A percentile compares a stretch with the other conserved stretches of the same genome.
These are phyloP conservation scores for Platycheirus rosarum DNA, from an alignment of 2,888 invertebrate species.

Conservation along the genomic window DNA sequence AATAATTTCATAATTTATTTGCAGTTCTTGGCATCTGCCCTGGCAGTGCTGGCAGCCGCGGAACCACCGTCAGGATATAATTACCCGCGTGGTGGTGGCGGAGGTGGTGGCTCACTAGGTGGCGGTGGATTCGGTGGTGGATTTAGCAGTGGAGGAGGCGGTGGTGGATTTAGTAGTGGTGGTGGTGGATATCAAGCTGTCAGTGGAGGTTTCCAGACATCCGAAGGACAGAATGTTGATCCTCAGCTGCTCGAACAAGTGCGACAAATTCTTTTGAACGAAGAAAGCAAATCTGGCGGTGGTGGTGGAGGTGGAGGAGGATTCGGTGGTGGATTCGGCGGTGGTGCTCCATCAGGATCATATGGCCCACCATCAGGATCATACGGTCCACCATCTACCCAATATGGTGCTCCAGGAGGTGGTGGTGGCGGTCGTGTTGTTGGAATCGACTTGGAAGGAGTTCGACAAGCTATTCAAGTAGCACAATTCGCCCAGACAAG, in stretches of 20 bases:
- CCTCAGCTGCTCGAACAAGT: slow-evolving; percentile 91
- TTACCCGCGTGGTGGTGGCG: slow-evolving; percentile 88
- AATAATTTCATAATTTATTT: slow-evolving; percentile 77
- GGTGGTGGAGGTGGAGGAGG: slow-evolving; percentile 83
- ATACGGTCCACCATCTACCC: slow-evolving; percentile 87
- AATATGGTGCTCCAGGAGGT: slow-evolving; percentile 86
- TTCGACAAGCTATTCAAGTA: slow-evolving; percentile 93
- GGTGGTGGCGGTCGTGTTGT: slow-evolving; percentile 85
- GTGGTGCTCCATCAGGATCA: slow-evolving; percentile 84
- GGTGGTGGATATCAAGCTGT: slow-evolving; percentile 90
- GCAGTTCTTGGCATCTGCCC: slow-evolving; percentile 92
- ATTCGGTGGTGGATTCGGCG: slow-evolving; percentile 79
- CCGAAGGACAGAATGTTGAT: slow-evolving; percentile 92
- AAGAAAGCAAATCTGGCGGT: slow-evolving; percentile 87
- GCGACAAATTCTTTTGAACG: slow-evolving; percentile 92
- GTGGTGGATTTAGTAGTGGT: slow-evolving; percentile 83
- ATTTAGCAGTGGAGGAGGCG: slow-evolving; percentile 80
- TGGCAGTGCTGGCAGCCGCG: slow-evolving; percentile 89
- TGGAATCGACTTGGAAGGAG: slow-evolving; percentile 92
- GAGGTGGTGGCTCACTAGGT: slow-evolving; percentile 83
- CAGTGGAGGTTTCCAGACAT: slow-evolving; percentile 90
- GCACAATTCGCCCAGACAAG: slow-evolving; percentile 90
- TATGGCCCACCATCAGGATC: slow-evolving; percentile 85
- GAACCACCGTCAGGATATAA: slow-evolving; percentile 91
- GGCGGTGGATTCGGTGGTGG: slow-evolving; percentile 83